Conservation (phyloP, 2,888 invertebrate species). For the Lampropteryx suffumata region DNA sequence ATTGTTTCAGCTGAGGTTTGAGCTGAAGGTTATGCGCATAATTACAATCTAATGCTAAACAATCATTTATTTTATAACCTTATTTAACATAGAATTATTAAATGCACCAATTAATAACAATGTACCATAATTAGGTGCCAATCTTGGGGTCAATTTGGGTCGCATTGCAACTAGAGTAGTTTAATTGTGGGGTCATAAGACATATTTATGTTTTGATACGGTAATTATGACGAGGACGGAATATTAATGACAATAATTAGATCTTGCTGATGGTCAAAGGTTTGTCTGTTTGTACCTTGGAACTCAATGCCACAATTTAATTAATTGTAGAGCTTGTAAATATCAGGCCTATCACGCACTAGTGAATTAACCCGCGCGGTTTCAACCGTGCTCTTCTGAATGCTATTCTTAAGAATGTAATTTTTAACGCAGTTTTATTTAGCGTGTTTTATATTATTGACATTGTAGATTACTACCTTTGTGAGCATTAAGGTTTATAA, state of each 20-base stretch:
- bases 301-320: background rate
- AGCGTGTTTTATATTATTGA: too few relatives aligned
- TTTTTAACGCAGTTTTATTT: too few relatives aligned
- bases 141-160: constrained; percentile 12
- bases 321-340: too few relatives aligned
- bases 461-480: too few relatives aligned
- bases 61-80: background rate
- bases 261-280: constrained; percentile 21
- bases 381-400: too few relatives aligned
- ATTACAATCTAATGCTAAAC: background rate
- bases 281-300: constrained; percentile 11
- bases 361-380: too few relatives aligned
- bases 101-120: constrained; percentile 15
- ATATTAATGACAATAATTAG: constrained; percentile 31
- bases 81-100: too few relatives aligned
- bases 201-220: constrained; percentile 32
- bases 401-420: too few relatives aligned
- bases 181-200: constrained; percentile 27
- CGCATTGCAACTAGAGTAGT: constrained; percentile 17
- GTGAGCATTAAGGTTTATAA: too few relatives aligned
- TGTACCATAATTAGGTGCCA: background rate
- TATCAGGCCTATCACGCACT: too few relatives aligned
- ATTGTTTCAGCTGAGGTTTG: constrained; percentile 1
- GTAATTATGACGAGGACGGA: constrained; percentile 28
- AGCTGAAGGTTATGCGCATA: background rate